Conservation (phyloP, 2,113 vertebrate species). For the Mus pahari region DNA sequence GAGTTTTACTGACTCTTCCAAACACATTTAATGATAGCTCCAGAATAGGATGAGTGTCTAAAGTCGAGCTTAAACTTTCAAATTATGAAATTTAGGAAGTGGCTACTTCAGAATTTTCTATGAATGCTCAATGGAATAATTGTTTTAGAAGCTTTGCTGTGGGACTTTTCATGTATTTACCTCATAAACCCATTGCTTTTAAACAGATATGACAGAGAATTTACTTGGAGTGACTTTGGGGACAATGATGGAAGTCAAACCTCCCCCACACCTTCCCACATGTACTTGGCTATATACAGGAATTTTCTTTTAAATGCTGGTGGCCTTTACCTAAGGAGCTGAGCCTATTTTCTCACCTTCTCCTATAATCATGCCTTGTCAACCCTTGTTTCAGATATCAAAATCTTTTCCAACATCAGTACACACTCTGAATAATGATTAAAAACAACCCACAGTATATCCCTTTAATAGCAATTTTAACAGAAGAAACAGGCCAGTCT, state of each 20-base stretch:
- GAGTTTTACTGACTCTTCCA: background rate
- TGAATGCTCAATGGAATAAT: background rate
- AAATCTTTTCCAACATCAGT: conserved; percentile 24
- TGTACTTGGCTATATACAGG: background rate
- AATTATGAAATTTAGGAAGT: conserved; percentile 30
- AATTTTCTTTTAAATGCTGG: background rate
- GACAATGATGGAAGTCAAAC: background rate
- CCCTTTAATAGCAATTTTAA: conserved; percentile 47
- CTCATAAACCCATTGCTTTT: background rate
- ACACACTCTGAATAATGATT: background rate
- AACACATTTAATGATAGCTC: background rate
- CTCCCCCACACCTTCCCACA: background rate
- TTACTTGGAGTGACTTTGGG: background rate
- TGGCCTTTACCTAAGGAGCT: background rate
- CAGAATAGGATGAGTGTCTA: background rate
- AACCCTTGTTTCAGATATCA: background rate
- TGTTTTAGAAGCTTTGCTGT: background rate
- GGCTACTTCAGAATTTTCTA: conserved; percentile 27
- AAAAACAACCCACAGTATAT: background rate
- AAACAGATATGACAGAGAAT: background rate
- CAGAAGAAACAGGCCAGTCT: background rate
- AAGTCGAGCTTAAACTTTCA: background rate
- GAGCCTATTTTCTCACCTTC: conserved; percentile 27
- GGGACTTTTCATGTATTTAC: background rate
- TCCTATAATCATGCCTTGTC: conserved; percentile 23